These are phyloP conservation scores for Drosophila macrospina DNA, from an alignment of 2,888 invertebrate genomes.

Conservation along the genomic window DNA sequence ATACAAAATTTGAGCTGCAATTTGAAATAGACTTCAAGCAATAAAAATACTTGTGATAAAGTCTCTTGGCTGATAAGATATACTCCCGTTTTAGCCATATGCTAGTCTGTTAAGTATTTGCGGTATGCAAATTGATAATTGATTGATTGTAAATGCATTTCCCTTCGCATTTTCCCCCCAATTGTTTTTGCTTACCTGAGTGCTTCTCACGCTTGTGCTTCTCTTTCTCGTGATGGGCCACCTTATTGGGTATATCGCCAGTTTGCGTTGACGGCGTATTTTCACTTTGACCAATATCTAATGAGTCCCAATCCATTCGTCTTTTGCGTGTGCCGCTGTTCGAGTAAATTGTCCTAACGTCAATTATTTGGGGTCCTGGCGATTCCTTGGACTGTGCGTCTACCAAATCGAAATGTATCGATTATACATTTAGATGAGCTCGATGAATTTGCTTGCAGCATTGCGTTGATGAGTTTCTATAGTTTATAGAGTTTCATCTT, in stretches of 20 bases:
- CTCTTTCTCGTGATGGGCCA: constrained; percentile 79
- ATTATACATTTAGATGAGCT: constrained; percentile 39
- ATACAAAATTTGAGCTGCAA: background rate
- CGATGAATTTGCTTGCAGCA: background rate
- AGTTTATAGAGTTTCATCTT: too few relatives aligned
- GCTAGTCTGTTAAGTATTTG: background rate
- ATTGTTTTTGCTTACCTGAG: constrained; percentile 66
- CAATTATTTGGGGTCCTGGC: constrained; percentile 84
- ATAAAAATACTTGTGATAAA: too few relatives aligned
- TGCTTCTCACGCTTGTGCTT: constrained; percentile 83
- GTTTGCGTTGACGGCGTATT: constrained; percentile 77
- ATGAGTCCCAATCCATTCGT: constrained; percentile 86
- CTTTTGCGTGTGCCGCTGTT: constrained; percentile 84
- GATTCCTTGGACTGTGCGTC: constrained; percentile 83
- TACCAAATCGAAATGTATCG: constrained; percentile 46
- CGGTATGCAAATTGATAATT: background rate
- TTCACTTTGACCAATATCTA: constrained; percentile 84
- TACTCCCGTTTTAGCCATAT: background rate
- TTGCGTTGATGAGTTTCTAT: background rate
- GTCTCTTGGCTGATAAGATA: too few relatives aligned
- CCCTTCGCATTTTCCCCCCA: too few relatives aligned
- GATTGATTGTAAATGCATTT: too few relatives aligned
- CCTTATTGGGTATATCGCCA: constrained; percentile 73
- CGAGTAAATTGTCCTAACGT: constrained; percentile 84
- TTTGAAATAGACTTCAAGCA: too few relatives aligned